A percentile compares a stretch with the other conserved stretches of the same genome.
These are phyloP conservation scores for Troilus luridus DNA, from an alignment of 2,888 invertebrate species.

Conservation along the genomic window DNA sequence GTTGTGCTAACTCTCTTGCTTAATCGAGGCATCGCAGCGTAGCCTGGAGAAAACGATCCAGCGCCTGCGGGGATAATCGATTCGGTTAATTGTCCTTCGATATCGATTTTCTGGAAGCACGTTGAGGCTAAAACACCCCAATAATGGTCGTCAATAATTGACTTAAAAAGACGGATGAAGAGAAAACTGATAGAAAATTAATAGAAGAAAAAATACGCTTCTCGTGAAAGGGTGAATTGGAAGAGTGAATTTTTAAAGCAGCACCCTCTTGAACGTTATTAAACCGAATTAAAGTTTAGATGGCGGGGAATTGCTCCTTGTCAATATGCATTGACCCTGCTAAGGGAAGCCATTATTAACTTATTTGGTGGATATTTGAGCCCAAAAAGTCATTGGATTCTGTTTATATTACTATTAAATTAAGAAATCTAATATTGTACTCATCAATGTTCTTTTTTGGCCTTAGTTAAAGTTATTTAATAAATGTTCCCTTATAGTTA, in stretches of 20 bases:
- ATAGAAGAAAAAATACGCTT: neutral
- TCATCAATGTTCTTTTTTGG: too few relatives aligned
- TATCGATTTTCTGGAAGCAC: neutral
- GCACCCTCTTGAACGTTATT: neutral
- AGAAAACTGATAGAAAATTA: neutral
- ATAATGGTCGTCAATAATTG: neutral
- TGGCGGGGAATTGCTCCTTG: neutral
- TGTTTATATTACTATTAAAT: too few relatives aligned
- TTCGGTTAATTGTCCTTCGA: neutral
- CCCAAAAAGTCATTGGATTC: too few relatives aligned
- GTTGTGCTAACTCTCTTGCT: neutral
- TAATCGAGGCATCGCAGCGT: neutral
- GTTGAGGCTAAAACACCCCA: neutral
- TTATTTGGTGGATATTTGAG: neutral
- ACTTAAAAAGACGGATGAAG: neutral
- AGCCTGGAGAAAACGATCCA: neutral
- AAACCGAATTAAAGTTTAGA: neutral
- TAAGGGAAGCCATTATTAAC: neutral
- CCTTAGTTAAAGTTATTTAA: too few relatives aligned
- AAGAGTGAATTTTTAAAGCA: slow-evolving; percentile 5
- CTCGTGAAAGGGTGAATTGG: neutral
- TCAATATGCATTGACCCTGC: neutral
- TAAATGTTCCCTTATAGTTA: too few relatives aligned
- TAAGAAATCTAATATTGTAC: too few relatives aligned
- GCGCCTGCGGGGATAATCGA: neutral